A percentile compares a stretch with the other conserved stretches of the same genome.
phyloP scores from a whole-genome alignment of 2,797 vertebrate species.

The Neosalanx taihuensis region DNA sequence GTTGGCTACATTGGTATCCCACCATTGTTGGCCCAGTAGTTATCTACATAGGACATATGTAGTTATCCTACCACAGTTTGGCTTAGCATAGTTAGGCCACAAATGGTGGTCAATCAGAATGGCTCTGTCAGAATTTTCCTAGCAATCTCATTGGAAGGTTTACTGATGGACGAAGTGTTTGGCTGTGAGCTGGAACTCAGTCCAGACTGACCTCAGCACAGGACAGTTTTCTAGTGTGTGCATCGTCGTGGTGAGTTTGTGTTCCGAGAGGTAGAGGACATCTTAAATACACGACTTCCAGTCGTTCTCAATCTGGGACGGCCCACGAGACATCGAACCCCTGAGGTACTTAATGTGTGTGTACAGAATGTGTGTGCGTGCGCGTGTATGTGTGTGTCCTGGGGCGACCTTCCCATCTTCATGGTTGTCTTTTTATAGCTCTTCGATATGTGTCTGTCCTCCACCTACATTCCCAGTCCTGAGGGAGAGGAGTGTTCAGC shows the following conservation, averaged over 20 bases:
- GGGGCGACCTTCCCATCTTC: slow-evolving; percentile 34
- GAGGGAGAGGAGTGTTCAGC: not conserved
- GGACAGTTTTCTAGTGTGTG: not conserved
- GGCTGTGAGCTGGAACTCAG: not conserved
- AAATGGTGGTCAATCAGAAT: too few species aligned
- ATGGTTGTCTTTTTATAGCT: slow-evolving; percentile 48
- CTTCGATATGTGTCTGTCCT: slow-evolving; percentile 23
- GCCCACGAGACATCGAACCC: slow-evolving; percentile 8
- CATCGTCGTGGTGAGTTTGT: not conserved
- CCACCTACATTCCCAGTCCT: slow-evolving; percentile 21
- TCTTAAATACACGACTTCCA: not conserved
- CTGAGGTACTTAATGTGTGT: slow-evolving; percentile 6
- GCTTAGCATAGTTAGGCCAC: too few species aligned
- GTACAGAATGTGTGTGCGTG: not conserved
- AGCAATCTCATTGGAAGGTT: not conserved
- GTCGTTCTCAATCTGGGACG: not conserved
- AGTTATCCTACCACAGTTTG: too few species aligned
- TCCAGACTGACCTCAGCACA: not conserved
- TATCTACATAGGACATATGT: too few species aligned
- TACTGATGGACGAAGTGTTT: not conserved
- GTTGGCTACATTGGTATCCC: too few species aligned
- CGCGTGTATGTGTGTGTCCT: slow-evolving; percentile 4
- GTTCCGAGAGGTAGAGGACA: not conserved
- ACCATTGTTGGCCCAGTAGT: too few species aligned
- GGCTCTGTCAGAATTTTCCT: too few species aligned